These are phyloP conservation scores for Hemicentrotus pulcherrimus DNA, from an alignment of 35 echinoderm and acorn worm species.

Conservation along the genomic window DNA sequence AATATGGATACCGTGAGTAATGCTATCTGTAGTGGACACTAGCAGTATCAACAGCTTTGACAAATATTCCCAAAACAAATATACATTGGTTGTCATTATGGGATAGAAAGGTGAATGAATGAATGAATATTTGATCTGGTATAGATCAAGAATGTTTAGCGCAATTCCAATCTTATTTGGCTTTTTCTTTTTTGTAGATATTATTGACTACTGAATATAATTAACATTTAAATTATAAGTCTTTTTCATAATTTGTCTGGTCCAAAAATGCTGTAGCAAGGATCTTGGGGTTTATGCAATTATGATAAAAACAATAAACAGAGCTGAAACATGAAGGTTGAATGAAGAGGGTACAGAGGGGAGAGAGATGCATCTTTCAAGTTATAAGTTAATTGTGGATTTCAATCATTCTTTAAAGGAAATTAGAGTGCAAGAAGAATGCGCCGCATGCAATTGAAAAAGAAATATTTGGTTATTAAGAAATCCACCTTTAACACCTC, in stretches of 20 bases:
- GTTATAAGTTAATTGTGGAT: neutral
- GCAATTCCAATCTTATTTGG: too few species aligned
- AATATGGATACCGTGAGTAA: neutral
- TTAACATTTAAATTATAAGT: too few species aligned
- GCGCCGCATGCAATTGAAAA: neutral
- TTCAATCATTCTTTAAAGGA: too few species aligned
- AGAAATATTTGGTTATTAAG: neutral
- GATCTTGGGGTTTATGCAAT: neutral
- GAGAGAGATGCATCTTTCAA: neutral
- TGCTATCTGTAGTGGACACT: conserved; percentile 8
- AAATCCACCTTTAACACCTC: neutral
- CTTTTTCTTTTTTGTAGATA: too few species aligned
- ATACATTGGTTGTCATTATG: neutral
- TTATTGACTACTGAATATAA: too few species aligned
- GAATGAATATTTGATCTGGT: neutral
- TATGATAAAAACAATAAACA: neutral
- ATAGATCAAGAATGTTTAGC: too few species aligned
- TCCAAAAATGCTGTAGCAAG: too few species aligned
- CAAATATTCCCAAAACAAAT: conserved; percentile 5
- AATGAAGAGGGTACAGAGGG: too few species aligned
- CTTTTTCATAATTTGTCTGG: too few species aligned
- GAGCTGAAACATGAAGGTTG: neutral
- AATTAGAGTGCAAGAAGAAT: neutral
- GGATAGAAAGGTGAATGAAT: neutral
- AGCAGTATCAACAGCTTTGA: neutral